phyloP scores from a whole-genome alignment of 2,113 vertebrate species.

The Pantherophis guttatus region DNA sequence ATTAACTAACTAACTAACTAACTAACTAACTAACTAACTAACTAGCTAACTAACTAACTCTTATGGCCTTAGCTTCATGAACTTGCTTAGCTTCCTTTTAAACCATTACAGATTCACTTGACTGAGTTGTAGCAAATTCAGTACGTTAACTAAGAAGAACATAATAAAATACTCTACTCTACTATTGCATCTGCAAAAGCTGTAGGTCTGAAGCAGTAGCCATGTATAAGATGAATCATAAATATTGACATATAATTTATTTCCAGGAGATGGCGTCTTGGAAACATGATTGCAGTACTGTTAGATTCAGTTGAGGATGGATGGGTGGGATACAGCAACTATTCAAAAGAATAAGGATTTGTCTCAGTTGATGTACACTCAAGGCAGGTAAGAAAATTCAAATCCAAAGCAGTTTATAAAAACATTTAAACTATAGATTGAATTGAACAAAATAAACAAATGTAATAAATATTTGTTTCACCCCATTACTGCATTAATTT shows the following conservation, averaged over 20 bases:
- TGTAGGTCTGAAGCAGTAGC: not conserved
- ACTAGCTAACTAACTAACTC: not conserved
- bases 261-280: not conserved
- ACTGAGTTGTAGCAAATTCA: not conserved
- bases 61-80: not conserved
- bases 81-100: not conserved
- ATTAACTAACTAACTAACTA: no score
- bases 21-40: no score
- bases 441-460: not conserved
- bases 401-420: not conserved
- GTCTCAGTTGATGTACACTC: not conserved
- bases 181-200: not conserved
- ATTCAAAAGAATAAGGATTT: not conserved
- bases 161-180: not conserved
- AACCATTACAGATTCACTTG: not conserved
- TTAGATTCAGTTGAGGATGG: not conserved
- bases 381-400: not conserved
- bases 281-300: not conserved
- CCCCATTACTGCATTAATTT: fast-evolving
- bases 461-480: not conserved
- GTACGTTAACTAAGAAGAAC: not conserved
- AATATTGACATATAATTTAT: not conserved
- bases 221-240: not conserved
- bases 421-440: not conserved
- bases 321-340: not conserved